Evolutionary conservation across 2,888 invertebrate species (phyloP), one percentile per base, ranked within the genome.

Genomic region (Zygaena filipendulae): DNA sequence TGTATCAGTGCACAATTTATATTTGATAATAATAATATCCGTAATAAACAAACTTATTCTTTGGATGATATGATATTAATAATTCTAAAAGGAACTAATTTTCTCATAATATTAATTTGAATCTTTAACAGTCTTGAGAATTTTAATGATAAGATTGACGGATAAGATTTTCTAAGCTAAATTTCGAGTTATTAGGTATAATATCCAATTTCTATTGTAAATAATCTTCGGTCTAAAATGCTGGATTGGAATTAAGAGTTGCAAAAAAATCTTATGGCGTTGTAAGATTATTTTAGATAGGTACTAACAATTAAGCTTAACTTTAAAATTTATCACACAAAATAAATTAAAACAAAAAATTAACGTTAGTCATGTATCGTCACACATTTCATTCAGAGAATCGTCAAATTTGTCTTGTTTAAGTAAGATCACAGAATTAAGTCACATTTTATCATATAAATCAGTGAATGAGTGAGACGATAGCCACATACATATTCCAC

Each of bases 361-460:
- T 59, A 64, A 62, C 51, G 32, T 53, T 49, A 59, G 49, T 56
- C 41, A 53, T 52, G 45, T 56, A 71, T 68, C 69, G 59, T 72
- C 71, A 35, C 63, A 55, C 62, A 30, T 48, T 46, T 38, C 62
- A 62, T 66, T 60, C 69, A 66, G 57, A 74, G 74, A 72, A 69
- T 64, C 61, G 59, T 72, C 64, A 67, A 72, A 74, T 68, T 66
- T 71, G 60, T 60, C 60, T 69, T 61, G 58, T 57, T 75, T 77
- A 79, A 79, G 79, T 79, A 79, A 71, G 74, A 79, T 79, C 79
- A 79, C 79, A 79, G 79, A 69, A 67, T 69, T 74, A 77, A 75
- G 75, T 79, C 74, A 79, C 77, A 49, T 60, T 67, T 57, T n/a
- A 60, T 59, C 66, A 69, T 70, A 61, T 62, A 66, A 71, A 62